Conservation (phyloP, 2,888 invertebrate species). For the Nycteola revayana region DNA sequence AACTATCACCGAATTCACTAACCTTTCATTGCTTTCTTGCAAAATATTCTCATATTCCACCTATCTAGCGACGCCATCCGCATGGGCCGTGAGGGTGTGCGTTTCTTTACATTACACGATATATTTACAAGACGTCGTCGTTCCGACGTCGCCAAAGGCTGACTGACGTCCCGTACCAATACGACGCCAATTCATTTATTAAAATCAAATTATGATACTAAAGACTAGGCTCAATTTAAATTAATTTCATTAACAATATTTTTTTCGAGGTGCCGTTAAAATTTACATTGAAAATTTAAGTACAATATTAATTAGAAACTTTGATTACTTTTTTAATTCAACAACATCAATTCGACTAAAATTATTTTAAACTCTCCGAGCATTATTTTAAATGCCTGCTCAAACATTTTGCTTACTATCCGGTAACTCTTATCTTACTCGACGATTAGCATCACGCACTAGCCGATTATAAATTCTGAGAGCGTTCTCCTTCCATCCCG, state of each 20-base stretch:
- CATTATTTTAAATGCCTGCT: constrained; percentile 79
- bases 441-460: constrained; percentile 57
- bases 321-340: constrained; percentile 75
- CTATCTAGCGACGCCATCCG: constrained; percentile 54
- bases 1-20: constrained; percentile 73
- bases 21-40: constrained; percentile 74
- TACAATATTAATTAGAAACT: constrained; percentile 79
- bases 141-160: constrained; percentile 15
- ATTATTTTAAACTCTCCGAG: constrained; percentile 67
- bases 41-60: constrained; percentile 52
- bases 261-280: constrained; percentile 73
- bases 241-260: constrained; percentile 67
- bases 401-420: constrained; percentile 71
- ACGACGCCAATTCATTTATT: constrained; percentile 46
- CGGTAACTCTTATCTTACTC: constrained; percentile 71
- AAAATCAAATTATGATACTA: constrained; percentile 74
- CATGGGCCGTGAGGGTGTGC: constrained; percentile 58
- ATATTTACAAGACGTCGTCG: constrained; percentile 45
- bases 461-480: constrained; percentile 76
- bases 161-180: constrained; percentile 35
- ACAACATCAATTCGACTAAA: constrained; percentile 81
- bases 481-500: constrained; percentile 68
- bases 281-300: constrained; percentile 80
- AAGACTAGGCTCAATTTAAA: constrained; percentile 77
- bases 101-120: constrained; percentile 40